Conservation (phyloP, 2,888 invertebrate species). For the Erpobdella octoculata region DNA sequence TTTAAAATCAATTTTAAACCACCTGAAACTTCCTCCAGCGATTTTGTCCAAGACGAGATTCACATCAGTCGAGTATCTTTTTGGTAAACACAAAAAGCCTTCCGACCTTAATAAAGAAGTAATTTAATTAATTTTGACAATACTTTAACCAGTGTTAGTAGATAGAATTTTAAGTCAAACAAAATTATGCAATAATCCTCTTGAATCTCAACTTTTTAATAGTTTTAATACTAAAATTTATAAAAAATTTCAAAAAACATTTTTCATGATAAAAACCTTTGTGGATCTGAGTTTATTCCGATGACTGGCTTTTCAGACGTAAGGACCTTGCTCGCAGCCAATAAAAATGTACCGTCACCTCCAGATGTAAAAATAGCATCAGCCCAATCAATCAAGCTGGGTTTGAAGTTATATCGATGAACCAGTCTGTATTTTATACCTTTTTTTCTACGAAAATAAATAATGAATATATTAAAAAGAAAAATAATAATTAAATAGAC, state of each 20-base stretch:
- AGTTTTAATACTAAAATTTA: no score
- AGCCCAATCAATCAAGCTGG: constrained; percentile 75
- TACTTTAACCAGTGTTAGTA: no score
- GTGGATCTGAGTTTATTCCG: constrained; percentile 91
- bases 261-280: constrained; percentile 50
- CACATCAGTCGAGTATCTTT: constrained; percentile 72
- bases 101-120: constrained; percentile 63
- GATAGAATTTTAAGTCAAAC: no score
- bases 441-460: constrained; percentile 53
- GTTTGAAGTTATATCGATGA: constrained; percentile 57
- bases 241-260: neutral
- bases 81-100: constrained; percentile 81
- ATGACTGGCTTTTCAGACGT: constrained; percentile 78
- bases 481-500: neutral
- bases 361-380: constrained; percentile 66
- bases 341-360: constrained; percentile 92
- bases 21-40: constrained; percentile 59
- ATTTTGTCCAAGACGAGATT: constrained; percentile 70
- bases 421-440: constrained; percentile 65
- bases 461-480: neutral
- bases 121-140: neutral
- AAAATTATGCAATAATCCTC: no score
- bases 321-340: constrained; percentile 77
- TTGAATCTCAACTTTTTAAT: no score
- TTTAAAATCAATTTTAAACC: constrained; percentile 45